Conservation (phyloP, 2,797 vertebrate genomes). For the Euphonia xanthogaster region DNA sequence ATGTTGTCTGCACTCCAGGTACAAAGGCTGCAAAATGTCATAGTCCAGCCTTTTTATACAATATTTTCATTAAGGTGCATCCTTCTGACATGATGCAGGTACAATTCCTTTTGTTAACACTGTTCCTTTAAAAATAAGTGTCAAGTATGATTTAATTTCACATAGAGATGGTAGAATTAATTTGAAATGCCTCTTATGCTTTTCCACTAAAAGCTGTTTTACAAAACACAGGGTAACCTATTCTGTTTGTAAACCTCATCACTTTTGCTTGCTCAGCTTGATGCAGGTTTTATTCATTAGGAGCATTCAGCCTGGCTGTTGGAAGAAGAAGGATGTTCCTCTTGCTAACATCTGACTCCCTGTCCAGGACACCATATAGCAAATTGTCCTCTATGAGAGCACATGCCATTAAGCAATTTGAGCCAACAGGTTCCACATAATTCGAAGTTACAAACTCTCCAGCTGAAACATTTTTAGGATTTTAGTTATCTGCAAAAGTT, state of each 20-base stretch:
- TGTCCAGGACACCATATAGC: neutral
- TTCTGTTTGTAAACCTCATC: neutral
- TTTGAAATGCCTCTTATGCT: neutral
- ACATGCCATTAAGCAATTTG: accelerated
- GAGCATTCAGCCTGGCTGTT: neutral
- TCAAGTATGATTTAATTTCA: neutral
- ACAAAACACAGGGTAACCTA: neutral
- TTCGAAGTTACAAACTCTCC: neutral
- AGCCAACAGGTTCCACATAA: neutral
- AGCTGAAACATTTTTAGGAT: neutral
- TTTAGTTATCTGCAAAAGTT: neutral
- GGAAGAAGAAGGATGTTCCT: neutral
- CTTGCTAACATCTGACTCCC: neutral
- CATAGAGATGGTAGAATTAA: neutral
- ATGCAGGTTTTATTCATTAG: neutral
- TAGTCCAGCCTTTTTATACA: neutral
- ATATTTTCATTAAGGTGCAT: neutral
- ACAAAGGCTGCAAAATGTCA: neutral
- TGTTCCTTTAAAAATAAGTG: neutral
- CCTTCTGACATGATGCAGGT: neutral
- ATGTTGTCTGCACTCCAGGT: neutral
- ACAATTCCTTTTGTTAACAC: neutral
- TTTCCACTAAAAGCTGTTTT: neutral
- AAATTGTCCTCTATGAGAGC: neutral
- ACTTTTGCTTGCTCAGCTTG: neutral